Evolutionary conservation across 2,797 vertebrate species (phyloP), one percentile per base, ranked within the genome.

Genomic region (Emydoidea blandingii): DNA sequence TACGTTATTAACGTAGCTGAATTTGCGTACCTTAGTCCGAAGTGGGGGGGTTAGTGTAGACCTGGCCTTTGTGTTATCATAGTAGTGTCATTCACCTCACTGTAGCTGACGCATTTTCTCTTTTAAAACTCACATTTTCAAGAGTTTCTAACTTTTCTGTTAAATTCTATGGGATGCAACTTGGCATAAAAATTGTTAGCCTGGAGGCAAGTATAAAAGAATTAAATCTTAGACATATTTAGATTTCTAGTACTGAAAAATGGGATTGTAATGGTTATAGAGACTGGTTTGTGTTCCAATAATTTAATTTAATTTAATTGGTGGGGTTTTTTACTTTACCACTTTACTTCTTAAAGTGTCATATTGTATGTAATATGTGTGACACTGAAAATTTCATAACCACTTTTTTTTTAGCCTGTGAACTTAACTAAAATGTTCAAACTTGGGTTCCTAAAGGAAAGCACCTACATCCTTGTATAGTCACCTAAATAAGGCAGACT

Each of bases 81-180:
- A 86, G 79, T 50, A 93, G 93, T 91, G 95, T 9, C 89, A 74
- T 74, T 94, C 95, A 95, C 96, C 94, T 96, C 37, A 49, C 15
- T 49, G 25, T 27, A 47, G 23, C 41, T 74, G 91, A 89, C 54
- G 1, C 41, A 54, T 90, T 90, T 91, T 93, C 94, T 72, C 96
- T 37, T 95, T 86, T 92, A 49, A 97, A 97, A 95, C 93, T 93
- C 90, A 4, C 8, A 52, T 93, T 95, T 2, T 0, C 31, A 59
- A 68, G 88, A 79, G 5, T 91, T 94, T 94, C 90, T 86, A 31
- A 78, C 27, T 78, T 72, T 72, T 49, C 44, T 49, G 14, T 78
- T 78, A 47, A 62, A 49, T 96, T 89, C 95, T 79, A 65, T 74
- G 84, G 85, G 74, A 44, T 86, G 56, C 6, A 5, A 44, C 16